phyloP scores from a whole-genome alignment of 2,113 vertebrate species.

The Nipponia nippon region DNA sequence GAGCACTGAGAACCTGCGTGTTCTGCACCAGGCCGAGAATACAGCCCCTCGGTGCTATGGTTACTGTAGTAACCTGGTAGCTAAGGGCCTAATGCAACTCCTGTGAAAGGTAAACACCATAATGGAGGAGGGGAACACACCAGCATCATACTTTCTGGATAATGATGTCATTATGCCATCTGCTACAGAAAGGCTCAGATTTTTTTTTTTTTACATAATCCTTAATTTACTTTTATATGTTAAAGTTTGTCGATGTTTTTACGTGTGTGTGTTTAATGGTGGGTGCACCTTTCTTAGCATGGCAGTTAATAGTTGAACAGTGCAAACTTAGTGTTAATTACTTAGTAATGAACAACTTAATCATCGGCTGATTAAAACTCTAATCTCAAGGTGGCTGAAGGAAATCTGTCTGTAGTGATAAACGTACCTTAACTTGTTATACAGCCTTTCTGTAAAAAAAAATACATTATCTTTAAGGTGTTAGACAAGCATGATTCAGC shows the following conservation, averaged over 20 bases:
- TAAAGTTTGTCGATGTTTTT: not conserved
- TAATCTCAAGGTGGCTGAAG: not conserved
- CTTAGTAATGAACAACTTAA: slow-evolving; percentile 1
- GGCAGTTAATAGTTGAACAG: not conserved
- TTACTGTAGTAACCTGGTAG: not conserved
- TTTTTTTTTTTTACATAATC: not conserved
- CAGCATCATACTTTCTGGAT: not conserved
- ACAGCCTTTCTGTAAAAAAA: not conserved
- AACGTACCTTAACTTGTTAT: not conserved
- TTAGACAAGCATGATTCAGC: not conserved
- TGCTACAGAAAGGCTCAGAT: not conserved
- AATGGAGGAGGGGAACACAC: not conserved
- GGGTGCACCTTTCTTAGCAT: not conserved
- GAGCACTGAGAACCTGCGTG: not conserved
- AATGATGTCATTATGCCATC: not conserved
- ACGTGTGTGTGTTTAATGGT: not conserved
- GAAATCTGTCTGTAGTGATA: not conserved
- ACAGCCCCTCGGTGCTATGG: not conserved
- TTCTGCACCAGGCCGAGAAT: not conserved
- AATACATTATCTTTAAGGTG: not conserved
- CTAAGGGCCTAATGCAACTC: not conserved
- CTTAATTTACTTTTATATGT: not conserved
- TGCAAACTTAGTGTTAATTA: not conserved
- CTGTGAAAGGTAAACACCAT: not conserved
- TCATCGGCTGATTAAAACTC: not conserved